Evolutionary conservation across 2,888 invertebrate species (phyloP).

Genomic region (Merodon equestris): DNA sequence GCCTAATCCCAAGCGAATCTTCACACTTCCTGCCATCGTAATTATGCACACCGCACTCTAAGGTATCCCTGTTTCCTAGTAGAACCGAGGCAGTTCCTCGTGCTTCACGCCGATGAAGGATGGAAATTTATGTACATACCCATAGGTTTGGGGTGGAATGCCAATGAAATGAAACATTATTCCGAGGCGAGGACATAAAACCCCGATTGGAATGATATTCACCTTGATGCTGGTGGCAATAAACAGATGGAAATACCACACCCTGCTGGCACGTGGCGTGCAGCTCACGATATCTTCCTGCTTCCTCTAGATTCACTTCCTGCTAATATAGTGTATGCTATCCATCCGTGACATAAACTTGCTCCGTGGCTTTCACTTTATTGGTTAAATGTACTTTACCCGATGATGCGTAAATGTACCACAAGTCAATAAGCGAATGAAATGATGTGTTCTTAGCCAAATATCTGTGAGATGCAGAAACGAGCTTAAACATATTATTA

Average conservation of each 20-base stretch:
- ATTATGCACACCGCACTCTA: neutral
- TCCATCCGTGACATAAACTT: no score
- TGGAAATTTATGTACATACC: slow-evolving; percentile 19
- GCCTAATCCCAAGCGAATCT: neutral
- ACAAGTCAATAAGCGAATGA: no score
- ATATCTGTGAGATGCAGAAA: no score
- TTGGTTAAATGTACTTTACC: no score
- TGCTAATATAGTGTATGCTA: no score
- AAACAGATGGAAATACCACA: slow-evolving; percentile 3
- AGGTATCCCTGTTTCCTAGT: neutral
- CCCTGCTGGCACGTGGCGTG: neutral
- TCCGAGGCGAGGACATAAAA: neutral
- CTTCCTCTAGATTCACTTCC: no score
- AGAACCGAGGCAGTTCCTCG: neutral
- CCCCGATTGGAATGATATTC: neutral
- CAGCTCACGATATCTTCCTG: neutral
- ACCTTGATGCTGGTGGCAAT: neutral
- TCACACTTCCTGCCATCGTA: neutral
- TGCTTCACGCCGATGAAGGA: neutral
- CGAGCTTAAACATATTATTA: no score
- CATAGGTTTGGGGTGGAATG: slow-evolving; percentile 16
- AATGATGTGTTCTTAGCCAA: no score
- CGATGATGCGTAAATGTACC: no score
- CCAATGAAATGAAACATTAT: slow-evolving; percentile 35
- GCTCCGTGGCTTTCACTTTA: no score